Base-by-base conservation (phyloP, 2,888 invertebrate genomes). In the Boloria euphrosyne region DNA sequence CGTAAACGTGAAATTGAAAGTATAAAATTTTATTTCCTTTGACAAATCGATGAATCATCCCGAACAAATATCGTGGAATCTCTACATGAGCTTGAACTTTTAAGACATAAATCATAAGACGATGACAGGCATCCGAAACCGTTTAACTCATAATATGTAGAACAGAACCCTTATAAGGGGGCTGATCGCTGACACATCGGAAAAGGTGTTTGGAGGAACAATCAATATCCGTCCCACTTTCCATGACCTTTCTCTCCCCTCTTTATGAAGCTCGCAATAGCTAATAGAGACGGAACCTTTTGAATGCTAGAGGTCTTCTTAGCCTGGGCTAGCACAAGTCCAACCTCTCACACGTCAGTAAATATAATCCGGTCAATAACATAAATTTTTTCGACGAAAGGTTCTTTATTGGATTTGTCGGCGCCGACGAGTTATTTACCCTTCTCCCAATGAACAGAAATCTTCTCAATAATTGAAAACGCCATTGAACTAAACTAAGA, bases 321-420 rank as follows among this genome's bases (percentile, higher is more conserved):
- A 73, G 53, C 57, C 74, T 87, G 86, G 89, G 75, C 74, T 75
- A 74, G 75, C 78, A 74, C 70, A 73, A 75, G 75, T 74, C 74
- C 76, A 79, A 78, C 79, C n/a, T 83, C 82, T 85, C 83, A 78
- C 85, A 85, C 85, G 88, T 89, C 89, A 87, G 80, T 83, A 80
- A 79, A 78, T 81, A 88, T 89, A 90, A 89, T 87, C 85, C 86
- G 89, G 87, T 87, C 88, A 89, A 88, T 89, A 89, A 88, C 88
- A 89, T 89, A 89, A 87, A 89, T 89, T 89, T 89, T 67, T 87
- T 81, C 77, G 80, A 84, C 83, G 83, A 85, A 84, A 78, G 83
- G 79, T 83, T 84, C 89, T 87, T 87, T 90, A 90, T 89, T 89
- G 86, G 84, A 87, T 89, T 88, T 84, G 85, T 83, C 87, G 85